Conservation (phyloP, 1,140 invertebrate genomes). For the Drosophila nebulosa region DNA sequence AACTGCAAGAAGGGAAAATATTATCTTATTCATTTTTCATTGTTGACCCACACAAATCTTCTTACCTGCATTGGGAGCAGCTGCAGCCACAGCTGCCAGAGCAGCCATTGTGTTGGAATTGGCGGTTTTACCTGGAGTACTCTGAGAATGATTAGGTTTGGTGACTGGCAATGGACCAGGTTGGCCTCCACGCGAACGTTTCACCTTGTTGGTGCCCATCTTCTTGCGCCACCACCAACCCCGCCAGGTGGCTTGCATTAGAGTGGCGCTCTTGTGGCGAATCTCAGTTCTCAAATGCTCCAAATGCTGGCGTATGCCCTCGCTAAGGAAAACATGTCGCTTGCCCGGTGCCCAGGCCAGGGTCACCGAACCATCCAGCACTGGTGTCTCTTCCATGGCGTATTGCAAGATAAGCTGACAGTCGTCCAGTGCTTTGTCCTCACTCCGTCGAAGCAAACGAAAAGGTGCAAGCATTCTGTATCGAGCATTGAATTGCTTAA, state of each 20-base stretch:
- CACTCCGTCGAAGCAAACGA: slow-evolving; percentile 86
- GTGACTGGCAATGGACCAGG: slow-evolving; percentile 20
- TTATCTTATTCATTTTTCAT: not conserved
- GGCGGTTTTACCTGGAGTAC: slow-evolving; percentile 35
- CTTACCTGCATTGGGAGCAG: slow-evolving; percentile 54
- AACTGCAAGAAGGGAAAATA: slow-evolving; percentile 25
- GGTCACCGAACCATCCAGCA: slow-evolving; percentile 74
- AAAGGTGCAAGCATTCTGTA: slow-evolving; percentile 92
- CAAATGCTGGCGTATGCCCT: slow-evolving; percentile 93
- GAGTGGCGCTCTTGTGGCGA: slow-evolving; percentile 88
- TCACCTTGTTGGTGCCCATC: slow-evolving; percentile 83
- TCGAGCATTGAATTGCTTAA: slow-evolving; percentile 94
- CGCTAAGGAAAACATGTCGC: slow-evolving; percentile 95
- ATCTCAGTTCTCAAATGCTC: slow-evolving; percentile 90
- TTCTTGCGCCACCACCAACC: slow-evolving; percentile 88
- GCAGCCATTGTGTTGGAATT: slow-evolving; percentile 50
- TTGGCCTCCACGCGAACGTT: slow-evolving; percentile 29
- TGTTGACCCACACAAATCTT: not conserved
- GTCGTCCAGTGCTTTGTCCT: slow-evolving; percentile 91
- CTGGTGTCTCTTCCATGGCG: slow-evolving; percentile 81
- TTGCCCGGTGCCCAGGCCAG: slow-evolving; percentile 90
- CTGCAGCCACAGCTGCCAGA: slow-evolving; percentile 50
- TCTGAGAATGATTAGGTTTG: slow-evolving; percentile 28
- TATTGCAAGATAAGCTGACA: slow-evolving; percentile 89
- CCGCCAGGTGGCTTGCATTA: slow-evolving; percentile 91